phyloP scores from a whole-genome alignment of 2,888 invertebrate genomes.

The Kryphioiulus occultus region DNA sequence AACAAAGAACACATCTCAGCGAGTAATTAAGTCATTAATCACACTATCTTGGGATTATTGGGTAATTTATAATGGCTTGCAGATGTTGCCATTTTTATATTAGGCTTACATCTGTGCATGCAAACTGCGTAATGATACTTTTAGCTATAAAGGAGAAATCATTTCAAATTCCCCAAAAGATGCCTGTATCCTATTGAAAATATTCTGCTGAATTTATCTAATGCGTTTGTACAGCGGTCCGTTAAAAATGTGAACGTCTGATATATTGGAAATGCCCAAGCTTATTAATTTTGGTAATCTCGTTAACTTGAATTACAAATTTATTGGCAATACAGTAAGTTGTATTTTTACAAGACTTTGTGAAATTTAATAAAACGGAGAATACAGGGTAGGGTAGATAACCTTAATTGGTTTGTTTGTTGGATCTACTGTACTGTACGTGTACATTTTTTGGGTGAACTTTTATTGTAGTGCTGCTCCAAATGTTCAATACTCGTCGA shows the following conservation, averaged over 20 bases:
- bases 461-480: no score
- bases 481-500: no score
- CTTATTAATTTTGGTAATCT: no score
- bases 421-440: no score
- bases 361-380: no score
- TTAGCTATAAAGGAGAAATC: not conserved
- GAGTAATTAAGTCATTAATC: slow-evolving; percentile 40
- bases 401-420: no score
- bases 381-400: no score
- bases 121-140: not conserved
- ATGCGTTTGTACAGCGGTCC: not conserved
- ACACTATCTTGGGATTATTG: slow-evolving; percentile 31
- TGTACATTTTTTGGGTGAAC: no score
- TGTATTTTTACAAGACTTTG: no score
- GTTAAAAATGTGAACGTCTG: not conserved
- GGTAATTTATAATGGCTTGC: not conserved
- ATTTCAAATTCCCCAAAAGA: not conserved
- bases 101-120: not conserved
- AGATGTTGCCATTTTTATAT: slow-evolving; percentile 27
- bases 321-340: no score
- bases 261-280: not conserved
- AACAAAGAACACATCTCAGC: slow-evolving; percentile 18
- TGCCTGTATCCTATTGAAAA: no score
- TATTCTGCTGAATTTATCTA: not conserved
- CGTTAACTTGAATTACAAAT: no score